Evolutionary conservation across 2,797 vertebrate species (phyloP), one percentile per base, ranked within the genome.

Genomic region (Acanthornis magna): DNA sequence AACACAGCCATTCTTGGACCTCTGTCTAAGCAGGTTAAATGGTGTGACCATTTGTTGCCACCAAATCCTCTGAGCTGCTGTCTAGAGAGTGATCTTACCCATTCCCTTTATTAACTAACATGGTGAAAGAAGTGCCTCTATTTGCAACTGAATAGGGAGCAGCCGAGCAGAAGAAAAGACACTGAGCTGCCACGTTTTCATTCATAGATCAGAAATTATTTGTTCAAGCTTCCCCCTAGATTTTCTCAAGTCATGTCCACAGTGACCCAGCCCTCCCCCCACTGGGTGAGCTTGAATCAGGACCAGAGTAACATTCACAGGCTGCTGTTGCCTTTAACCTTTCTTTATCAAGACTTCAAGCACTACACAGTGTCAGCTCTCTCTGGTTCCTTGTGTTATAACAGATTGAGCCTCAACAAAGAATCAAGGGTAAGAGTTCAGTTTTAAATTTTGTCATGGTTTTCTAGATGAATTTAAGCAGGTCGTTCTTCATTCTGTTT

Each of bases 271-370:
- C 25, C 60, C 90, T 87, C 20, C 19, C 53, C 51, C 66, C 55
- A 23, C 67, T 63, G 38, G 16, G 17, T 48, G 47, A 82, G 29
- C 32, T 48, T 93, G 55, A 70, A 76, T 70, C 36, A 71, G n/a
- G 55, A 73, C 26, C 36, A 82, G 38, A 72, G 70, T 2, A 78
- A 3, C n/a, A 53, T 81, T 88, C 91, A 75, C 22, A 91, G 15
- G 14, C 43, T 13, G 9, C n/a, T 72, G 27, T 50, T 94, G 32
- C 67, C 54, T 62, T 79, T 93, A 58, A 78, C 47, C 43, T 94
- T 90, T 77, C 63, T 79, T 93, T 94, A 45, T 45, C 70, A 72
- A 66, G 54, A 75, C 62, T 90, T 91, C 36, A 91, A 95, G 34
- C 11, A 57, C 23, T 75, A 62, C 48, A 50, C 36, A 57, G 25